Conservation (phyloP, 2,113 vertebrate species). For the Pterocles gutturalis region DNA sequence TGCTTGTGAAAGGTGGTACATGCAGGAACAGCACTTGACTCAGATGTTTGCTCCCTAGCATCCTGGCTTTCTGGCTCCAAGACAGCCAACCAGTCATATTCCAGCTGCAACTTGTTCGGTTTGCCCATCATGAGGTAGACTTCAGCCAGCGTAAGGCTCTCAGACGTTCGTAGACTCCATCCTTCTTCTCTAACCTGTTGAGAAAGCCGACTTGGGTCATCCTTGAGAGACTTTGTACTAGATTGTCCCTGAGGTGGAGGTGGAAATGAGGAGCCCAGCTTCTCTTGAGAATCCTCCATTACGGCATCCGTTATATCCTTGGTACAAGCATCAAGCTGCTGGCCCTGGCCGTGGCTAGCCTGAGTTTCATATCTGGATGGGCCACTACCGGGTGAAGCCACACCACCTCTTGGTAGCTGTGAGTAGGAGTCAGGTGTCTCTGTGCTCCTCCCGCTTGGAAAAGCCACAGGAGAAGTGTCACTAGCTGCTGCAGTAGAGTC, state of each 20-base stretch:
- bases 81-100: slow-evolving; percentile 93
- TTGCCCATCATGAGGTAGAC: slow-evolving; percentile 99
- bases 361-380: slow-evolving; percentile 41
- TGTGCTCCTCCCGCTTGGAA: background rate
- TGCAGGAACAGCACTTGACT: slow-evolving; percentile 28
- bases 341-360: slow-evolving; percentile 18
- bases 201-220: slow-evolving; percentile 76
- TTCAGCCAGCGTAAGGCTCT: slow-evolving; percentile 95
- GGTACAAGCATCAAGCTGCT: slow-evolving; percentile 67
- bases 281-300: slow-evolving; percentile 77
- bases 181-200: slow-evolving; percentile 92
- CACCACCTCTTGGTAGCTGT: background rate
- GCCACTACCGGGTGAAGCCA: background rate
- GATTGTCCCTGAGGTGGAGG: slow-evolving; percentile 72
- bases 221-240: slow-evolving; percentile 71
- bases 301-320: slow-evolving; percentile 67
- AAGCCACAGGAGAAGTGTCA: slow-evolving; percentile 37
- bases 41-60: slow-evolving; percentile 42
- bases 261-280: slow-evolving; percentile 63
- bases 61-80: slow-evolving; percentile 64
- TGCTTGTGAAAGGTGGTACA: slow-evolving; percentile 79
- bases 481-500: slow-evolving; percentile 4
- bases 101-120: slow-evolving; percentile 93
- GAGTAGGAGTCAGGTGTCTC: slow-evolving; percentile 39
- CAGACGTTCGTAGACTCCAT: slow-evolving; percentile 89